Base-by-base conservation (phyloP, 2,113 vertebrate species). In the Oncorhynchus keta region DNA sequence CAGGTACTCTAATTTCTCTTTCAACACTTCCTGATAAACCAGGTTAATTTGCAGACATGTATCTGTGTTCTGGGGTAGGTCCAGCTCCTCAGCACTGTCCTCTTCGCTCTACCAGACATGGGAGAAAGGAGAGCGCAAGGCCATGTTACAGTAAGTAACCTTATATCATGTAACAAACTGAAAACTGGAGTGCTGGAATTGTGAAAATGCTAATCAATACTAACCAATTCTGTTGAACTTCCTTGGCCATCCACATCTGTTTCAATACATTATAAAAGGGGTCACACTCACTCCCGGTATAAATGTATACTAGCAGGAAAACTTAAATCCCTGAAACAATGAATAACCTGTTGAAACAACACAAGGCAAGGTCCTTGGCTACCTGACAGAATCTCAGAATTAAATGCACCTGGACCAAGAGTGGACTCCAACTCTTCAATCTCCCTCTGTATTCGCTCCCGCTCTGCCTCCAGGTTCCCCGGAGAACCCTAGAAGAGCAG, bases 11-110 rank as follows among this genome's bases (percentile, higher is more conserved):
- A 97, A 86, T 79, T 95, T 96, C 79, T 97, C 96, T 51, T 87
- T 92, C 70, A 97, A 79, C 8, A 97, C 91, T 11, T 96, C 94
- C 76, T 97, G 96, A 78, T 96, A 96, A 20, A 97, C 95, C n/a
- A 93, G 86, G 90, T 97, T 97, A 90, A 97, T 92, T 77, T 95
- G 94, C 77, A 96, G 83, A 64, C 96, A 97, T 0, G 94, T 95
- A 81, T 96, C 95, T 0, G 93, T 85, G 70, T 94, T 85, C 59
- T 94, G 88, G 0, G 95, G 92, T 22, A 96, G 90, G 9, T 81
- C 51, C 39, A 87, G 74, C 18, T 83, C 78, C 18, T 92, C 94
- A 28, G 83, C 72, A 28, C 81, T 78, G 4, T 91, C 89, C n/a
- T 87, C 84, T 0, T 91, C 93, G 82, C 86, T 69, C 91, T 93